phyloP scores from a whole-genome alignment of 2,113 vertebrate genomes.

The Odontesthes bonariensis region DNA sequence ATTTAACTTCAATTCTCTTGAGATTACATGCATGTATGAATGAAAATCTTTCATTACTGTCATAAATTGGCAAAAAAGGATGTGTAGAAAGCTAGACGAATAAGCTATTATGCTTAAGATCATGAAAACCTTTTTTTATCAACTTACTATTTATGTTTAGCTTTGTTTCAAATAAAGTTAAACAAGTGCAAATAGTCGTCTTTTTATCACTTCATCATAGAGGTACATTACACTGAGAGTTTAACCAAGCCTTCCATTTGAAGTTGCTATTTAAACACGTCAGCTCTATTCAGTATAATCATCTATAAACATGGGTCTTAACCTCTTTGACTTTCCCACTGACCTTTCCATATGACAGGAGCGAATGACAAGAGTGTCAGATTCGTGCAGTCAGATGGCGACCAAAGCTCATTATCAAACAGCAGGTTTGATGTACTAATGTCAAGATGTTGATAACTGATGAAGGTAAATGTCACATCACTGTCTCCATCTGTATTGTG shows the following conservation, averaged over 20 bases:
- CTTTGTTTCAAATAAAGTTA: too few relatives aligned
- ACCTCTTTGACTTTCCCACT: conserved; percentile 74
- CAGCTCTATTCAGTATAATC: conserved; percentile 54
- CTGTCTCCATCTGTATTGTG: conserved; percentile 47
- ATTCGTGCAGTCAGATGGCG: conserved; percentile 57
- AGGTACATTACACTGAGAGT: conserved; percentile 9
- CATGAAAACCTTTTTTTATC: too few relatives aligned
- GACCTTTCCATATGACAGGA: conserved; percentile 73
- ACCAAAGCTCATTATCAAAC: conserved; percentile 73
- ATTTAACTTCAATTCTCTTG: too few relatives aligned
- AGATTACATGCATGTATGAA: too few relatives aligned
- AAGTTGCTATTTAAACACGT: conserved; percentile 50
- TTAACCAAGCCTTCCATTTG: conserved; percentile 41
- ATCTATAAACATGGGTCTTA: conserved; percentile 66
- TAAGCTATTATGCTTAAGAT: too few relatives aligned
- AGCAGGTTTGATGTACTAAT: conserved; percentile 74
- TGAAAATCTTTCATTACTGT: too few relatives aligned
- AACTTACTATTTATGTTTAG: too few relatives aligned
- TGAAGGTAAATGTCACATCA: conserved; percentile 79
- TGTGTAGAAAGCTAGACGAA: too few relatives aligned
- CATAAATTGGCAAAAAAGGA: too few relatives aligned
- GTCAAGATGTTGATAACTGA: conserved; percentile 75
- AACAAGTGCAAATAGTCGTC: too few relatives aligned
- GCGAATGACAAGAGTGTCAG: conserved; percentile 67
- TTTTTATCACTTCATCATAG: not conserved